A percentile compares a stretch with the other conserved stretches of the same genome.
Conservation (phyloP, 2,797 vertebrate species). For the Lemur catta region DNA sequence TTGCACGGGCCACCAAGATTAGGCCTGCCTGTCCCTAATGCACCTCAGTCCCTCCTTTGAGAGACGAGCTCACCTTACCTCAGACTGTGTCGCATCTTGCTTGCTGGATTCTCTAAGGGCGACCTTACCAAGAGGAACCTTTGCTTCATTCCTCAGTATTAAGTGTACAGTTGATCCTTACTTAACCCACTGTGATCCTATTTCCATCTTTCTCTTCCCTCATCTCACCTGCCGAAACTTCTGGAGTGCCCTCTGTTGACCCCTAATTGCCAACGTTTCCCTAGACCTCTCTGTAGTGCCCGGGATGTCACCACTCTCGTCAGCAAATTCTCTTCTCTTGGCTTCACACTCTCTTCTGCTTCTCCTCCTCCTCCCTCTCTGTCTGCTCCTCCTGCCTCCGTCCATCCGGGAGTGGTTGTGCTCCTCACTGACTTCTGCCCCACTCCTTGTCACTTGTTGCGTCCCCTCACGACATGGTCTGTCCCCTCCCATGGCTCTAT, state of each 20-base stretch:
- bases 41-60: neutral
- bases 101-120: neutral
- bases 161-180: rapidly evolving
- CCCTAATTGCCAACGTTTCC: neutral
- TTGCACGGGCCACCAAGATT: neutral
- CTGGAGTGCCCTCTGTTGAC: neutral
- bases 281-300: neutral
- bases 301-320: neutral
- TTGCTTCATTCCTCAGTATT: neutral
- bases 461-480: neutral
- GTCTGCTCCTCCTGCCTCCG: neutral
- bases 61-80: neutral
- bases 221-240: neutral
- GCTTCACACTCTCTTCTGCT: neutral
- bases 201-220: neutral
- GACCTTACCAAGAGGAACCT: neutral
- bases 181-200: neutral
- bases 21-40: neutral
- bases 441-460: neutral
- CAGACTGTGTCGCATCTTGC: neutral
- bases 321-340: neutral
- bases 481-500: neutral
- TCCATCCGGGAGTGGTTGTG: neutral
- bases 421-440: neutral
- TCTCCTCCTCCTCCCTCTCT: neutral